Evolutionary conservation across 2,888 invertebrate species (phyloP), one percentile per base, ranked within the genome.

Genomic region (Proisotoma minuta): DNA sequence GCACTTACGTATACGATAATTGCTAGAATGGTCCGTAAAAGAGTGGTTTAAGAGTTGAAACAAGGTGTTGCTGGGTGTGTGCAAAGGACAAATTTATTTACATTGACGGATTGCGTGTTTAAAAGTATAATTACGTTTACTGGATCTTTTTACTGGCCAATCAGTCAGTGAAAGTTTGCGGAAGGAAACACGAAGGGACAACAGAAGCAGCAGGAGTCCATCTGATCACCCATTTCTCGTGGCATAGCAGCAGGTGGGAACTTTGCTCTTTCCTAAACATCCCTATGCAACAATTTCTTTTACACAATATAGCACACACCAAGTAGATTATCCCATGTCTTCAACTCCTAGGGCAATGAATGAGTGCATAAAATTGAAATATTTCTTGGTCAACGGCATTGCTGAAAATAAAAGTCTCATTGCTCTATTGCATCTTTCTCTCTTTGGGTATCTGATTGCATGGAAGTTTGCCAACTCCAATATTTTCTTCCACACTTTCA

Each of bases 221-320:
- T 15, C 34, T 34, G 34, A 34, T 34, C 34, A 34, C 8, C 8
- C 8, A 34, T 15, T 34, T 8, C 8, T 10, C 15, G 34, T 5
- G n/a, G n/a, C 47, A 47, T 5, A 47, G 47, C 47, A 47, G 47
- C 47, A 47, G 47, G 47, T 47, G 47, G 47, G 47, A 47, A 47
- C n/a, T 18, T n/a, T 10, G 5, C n/a, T 47, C 47, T 47, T 10
- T 34, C 15, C 15, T 34, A 10, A 15, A 15, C 15, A 8, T 34
- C 34, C 8, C 34, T 34, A 8, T 34, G 8, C 15, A 34, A 15
- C 34, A n/a, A n/a, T n/a, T n/a, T n/a, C n/a, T n/a, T n/a, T n/a
- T n/a, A n/a, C n/a, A n/a, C n/a, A n/a, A n/a, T n/a, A n/a, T n/a
- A n/a, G n/a, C n/a, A n/a, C n/a, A n/a, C n/a, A n/a, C n/a, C n/a